Evolutionary conservation across 2,113 vertebrate species (phyloP), one percentile per base, ranked within the genome.

Genomic region (Cisticola juncidis): DNA sequence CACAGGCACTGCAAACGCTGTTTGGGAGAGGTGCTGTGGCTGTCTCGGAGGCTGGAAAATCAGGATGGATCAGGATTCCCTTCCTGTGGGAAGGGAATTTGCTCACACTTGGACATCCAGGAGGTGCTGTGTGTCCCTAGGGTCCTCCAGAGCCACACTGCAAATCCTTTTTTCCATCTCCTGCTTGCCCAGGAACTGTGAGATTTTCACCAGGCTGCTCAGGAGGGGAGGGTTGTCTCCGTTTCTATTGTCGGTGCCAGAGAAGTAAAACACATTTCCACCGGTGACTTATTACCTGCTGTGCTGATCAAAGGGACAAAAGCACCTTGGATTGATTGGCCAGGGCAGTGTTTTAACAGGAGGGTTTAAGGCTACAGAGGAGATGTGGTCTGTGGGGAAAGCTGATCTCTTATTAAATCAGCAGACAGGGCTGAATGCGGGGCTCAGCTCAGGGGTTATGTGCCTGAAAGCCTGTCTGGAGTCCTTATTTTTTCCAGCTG

Each of bases 101-200:
- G 25, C 22, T 56, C 68, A n/a, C 11, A 3, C 53, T 50, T 0
- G 3, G n/a, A 51, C 35, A 72, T 6, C 4, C 96, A 95, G 5
- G 98, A 99, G 94, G 98, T 98, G 97, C 85, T 98, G 97, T 1
- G 97, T 98, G 35, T 98, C 98, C 62, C 91, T 92, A 33, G 98
- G 97, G 38, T 98, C 91, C 36, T 98, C 98, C 26, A 98, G 95
- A 14, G 98, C 98, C 98, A 98, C 98, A 60, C 97, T 98, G 92
- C 98, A 98, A 86, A 98, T 98, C 53, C 98, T 98, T 66, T 96
- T 98, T 56, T 98, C 98, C 98, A 98, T 98, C 40, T 99, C 98
- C 64, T 98, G 97, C 96, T 99, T 98, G 47, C 98, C 98, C 56
- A 98, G 96, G 83, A 98, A 96, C 54, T 96, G 98, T 95, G 98